Conservation (phyloP, 2,113 vertebrate species). For the Halcyon malimbica region DNA sequence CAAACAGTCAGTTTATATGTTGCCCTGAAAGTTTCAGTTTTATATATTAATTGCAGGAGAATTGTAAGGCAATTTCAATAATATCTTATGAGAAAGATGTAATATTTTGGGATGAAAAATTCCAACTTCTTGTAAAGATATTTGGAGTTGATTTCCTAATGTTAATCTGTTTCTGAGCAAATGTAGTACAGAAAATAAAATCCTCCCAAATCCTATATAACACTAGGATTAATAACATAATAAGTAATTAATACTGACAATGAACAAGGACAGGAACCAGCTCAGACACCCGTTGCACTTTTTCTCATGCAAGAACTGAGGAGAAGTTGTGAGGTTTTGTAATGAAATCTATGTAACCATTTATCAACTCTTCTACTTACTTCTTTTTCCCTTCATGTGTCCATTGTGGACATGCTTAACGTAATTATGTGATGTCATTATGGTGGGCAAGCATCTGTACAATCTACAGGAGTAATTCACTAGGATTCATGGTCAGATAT, state of each 20-base stretch:
- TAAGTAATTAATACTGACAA: neutral
- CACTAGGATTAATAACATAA: neutral
- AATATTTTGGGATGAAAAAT: neutral
- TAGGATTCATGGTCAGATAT: neutral
- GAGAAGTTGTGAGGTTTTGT: neutral
- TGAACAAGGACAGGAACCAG: neutral
- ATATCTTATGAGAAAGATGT: neutral
- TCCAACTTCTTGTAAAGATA: neutral
- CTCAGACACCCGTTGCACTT: neutral
- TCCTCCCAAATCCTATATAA: neutral
- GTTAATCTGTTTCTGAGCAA: neutral
- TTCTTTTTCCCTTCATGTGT: neutral
- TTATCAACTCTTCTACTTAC: neutral
- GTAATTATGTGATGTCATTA: neutral
- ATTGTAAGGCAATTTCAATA: neutral
- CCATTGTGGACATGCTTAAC: neutral
- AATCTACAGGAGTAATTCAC: neutral
- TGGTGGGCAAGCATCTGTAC: neutral
- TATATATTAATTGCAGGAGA: neutral
- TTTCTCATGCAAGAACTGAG: neutral
- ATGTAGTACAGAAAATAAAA: neutral
- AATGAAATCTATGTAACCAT: neutral
- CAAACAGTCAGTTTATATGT: neutral
- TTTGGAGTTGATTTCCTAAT: neutral
- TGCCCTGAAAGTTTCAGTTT: neutral